Conservation (phyloP, 2,113 vertebrate genomes). For the Colistium nudipinnis region DNA sequence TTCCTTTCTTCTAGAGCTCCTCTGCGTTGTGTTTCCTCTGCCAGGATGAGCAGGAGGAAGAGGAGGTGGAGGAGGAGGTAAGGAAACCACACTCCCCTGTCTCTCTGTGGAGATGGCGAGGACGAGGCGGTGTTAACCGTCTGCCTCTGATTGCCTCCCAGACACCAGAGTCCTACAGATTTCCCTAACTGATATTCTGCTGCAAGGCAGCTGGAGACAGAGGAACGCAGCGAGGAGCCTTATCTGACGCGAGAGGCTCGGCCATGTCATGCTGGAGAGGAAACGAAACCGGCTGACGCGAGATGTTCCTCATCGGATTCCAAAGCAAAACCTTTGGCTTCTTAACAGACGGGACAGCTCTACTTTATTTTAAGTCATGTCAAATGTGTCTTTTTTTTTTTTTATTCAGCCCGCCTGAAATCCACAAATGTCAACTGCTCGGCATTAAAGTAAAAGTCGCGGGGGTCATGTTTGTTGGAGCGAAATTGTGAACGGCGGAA, state of each 20-base stretch:
- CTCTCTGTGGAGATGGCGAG: conserved; percentile 17
- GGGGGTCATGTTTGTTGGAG: no score
- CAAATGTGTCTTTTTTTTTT: no score
- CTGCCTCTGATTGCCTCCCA: conserved; percentile 42
- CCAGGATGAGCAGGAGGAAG: conserved; percentile 36
- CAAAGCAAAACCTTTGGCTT: conserved; percentile 11
- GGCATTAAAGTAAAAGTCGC: no score
- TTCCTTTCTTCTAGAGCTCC: conserved; percentile 44
- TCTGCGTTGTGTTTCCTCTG: conserved; percentile 56
- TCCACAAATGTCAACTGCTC: no score
- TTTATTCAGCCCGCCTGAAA: background rate
- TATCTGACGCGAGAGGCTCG: conserved; percentile 30
- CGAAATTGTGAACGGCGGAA: no score
- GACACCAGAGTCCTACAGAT: conserved; percentile 48
- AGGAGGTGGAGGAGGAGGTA: no score
- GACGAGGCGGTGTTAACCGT: conserved; percentile 13
- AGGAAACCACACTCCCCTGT: conserved; percentile 36
- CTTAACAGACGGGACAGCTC: background rate
- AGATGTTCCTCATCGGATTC: conserved; percentile 14
- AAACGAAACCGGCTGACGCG: background rate
- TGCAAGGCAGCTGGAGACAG: conserved; percentile 32
- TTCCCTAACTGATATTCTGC: conserved; percentile 28
- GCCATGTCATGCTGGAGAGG: conserved; percentile 22
- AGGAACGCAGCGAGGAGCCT: conserved; percentile 14
- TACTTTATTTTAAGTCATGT: background rate